Conservation (phyloP, 1,140 invertebrate genomes). For the Drosophila orena region DNA sequence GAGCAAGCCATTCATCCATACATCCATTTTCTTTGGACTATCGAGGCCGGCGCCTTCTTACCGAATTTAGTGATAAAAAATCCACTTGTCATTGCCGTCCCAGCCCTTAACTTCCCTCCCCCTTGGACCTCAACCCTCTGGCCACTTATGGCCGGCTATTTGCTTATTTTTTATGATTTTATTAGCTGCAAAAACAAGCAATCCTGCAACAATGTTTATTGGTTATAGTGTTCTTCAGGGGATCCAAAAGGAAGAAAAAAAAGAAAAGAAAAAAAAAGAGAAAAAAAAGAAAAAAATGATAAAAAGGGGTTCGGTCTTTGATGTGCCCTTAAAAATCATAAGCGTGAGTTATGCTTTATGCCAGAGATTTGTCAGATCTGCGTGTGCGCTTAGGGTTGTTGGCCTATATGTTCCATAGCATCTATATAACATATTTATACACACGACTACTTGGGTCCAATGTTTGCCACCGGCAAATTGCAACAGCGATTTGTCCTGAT, state of each 20-base stretch:
- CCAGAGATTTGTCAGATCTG: conserved; percentile 18
- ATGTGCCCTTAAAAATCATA: conserved; percentile 82
- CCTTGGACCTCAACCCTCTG: conserved; percentile 1
- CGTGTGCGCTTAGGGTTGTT: conserved; percentile 41
- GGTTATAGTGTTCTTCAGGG: conserved; percentile 70
- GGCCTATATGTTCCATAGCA: conserved; percentile 29
- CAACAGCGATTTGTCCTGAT: conserved; percentile 72
- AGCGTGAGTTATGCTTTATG: conserved; percentile 76
- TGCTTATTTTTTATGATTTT: conserved; percentile 81
- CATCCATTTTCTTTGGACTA: conserved; percentile 46
- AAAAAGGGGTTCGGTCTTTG: conserved; percentile 67
- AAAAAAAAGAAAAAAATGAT: conserved; percentile 15
- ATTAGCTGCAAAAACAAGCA: conserved; percentile 83
- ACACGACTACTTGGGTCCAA: conserved; percentile 6
- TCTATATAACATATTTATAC: conserved; percentile 9
- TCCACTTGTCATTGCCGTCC: conserved; percentile 73
- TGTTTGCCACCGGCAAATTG: conserved; percentile 59
- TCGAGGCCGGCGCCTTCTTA: conserved; percentile 33
- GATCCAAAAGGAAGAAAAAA: conserved; percentile 11
- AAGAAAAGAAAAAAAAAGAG: not conserved
- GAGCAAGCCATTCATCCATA: conserved; percentile 66
- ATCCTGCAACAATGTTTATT: conserved; percentile 82
- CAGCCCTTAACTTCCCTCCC: conserved; percentile 1
- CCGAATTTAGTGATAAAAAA: conserved; percentile 71
- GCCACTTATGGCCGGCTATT: conserved; percentile 70